Conservation (phyloP, 2,113 vertebrate genomes). For the Hystrix cristata region DNA sequence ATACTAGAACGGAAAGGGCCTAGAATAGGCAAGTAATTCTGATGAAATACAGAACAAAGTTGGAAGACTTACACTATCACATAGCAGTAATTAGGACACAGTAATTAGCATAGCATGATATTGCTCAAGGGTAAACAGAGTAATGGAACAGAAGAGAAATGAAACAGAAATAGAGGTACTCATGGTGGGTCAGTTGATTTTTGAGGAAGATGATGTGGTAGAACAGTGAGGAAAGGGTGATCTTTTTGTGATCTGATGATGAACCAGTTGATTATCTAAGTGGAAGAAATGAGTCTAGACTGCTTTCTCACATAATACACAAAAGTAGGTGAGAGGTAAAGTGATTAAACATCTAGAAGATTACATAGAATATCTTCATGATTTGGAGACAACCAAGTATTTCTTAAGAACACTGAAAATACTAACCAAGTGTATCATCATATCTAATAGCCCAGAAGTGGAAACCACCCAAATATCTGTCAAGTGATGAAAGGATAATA, state of each 20-base stretch:
- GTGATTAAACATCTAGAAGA: background rate
- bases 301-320: background rate
- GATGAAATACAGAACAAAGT: slow-evolving; percentile 2
- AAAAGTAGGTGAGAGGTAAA: slow-evolving; percentile 31
- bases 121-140: background rate
- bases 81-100: background rate
- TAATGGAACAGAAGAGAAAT: background rate
- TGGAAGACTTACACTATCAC: background rate
- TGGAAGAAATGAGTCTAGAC: background rate
- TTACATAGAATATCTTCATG: background rate
- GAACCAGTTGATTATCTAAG: background rate
- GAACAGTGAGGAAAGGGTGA: background rate
- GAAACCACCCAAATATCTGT: background rate
- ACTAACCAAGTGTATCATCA: background rate
- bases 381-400: background rate
- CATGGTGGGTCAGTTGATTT: background rate
- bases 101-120: background rate
- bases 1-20: background rate
- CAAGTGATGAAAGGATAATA: background rate
- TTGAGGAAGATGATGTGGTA: background rate
- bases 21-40: background rate
- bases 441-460: background rate
- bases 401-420: background rate
- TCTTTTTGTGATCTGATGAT: background rate
- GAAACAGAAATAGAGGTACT: background rate